These are phyloP conservation scores for Polydrusus pterygomalis DNA, from an alignment of 2,888 invertebrate species.

Conservation along the genomic window DNA sequence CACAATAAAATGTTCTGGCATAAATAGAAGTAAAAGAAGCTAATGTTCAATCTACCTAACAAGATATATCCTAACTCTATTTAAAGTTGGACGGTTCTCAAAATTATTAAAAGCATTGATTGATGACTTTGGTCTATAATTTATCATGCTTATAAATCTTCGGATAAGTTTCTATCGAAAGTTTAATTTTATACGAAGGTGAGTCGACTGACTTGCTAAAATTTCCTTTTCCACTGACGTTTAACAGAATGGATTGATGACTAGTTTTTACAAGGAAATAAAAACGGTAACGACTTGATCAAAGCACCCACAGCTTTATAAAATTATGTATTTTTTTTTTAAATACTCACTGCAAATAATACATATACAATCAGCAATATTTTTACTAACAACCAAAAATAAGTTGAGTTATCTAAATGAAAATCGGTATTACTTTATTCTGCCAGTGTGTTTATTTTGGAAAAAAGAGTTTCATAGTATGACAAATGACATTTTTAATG, in stretches of 20 bases:
- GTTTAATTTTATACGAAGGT: conserved; percentile 57
- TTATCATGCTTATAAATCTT: conserved; percentile 57
- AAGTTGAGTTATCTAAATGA: no score
- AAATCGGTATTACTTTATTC: no score
- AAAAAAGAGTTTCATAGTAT: no score
- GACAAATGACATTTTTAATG: no score
- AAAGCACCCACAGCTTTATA: no score
- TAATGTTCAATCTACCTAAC: conserved; percentile 48
- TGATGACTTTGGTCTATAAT: conserved; percentile 56
- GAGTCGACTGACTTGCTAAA: conserved; percentile 55
- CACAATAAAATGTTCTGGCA: no score
- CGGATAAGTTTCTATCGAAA: conserved; percentile 52
- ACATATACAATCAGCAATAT: no score
- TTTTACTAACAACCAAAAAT: no score
- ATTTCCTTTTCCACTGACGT: conserved; percentile 38
- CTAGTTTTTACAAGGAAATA: conserved; percentile 34
- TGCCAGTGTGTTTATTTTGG: no score
- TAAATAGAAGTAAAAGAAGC: not conserved
- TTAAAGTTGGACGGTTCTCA: conserved; percentile 53
- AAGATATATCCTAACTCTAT: conserved; percentile 52
- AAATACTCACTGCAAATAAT: not conserved
- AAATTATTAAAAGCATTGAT: conserved; percentile 56
- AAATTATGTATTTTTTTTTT: not conserved
- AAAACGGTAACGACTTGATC: not conserved
- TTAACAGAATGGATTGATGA: conserved; percentile 46